Conservation (phyloP, 2,797 vertebrate species). For the Enteromius fasciolatus region DNA sequence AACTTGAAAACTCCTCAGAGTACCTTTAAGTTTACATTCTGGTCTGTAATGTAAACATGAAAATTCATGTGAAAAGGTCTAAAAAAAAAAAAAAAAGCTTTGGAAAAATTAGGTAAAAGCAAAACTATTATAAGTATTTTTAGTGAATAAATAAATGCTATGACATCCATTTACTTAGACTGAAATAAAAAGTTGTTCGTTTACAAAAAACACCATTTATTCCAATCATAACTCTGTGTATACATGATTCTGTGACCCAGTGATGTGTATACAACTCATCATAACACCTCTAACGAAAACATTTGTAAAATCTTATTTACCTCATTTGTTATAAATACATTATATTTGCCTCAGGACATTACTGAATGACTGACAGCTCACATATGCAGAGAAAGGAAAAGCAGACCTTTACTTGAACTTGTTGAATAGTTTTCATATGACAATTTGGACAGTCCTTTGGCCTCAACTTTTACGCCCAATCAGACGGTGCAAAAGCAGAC, state of each 20-base stretch:
- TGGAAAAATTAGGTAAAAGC: background rate
- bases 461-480: background rate
- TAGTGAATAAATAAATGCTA: background rate
- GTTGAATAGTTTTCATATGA: conserved; percentile 24
- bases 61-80: background rate
- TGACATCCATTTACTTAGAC: background rate
- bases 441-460: conserved; percentile 26
- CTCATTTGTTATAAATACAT: conserved; percentile 10
- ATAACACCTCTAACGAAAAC: conserved; percentile 2
- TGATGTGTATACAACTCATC: conserved; percentile 9
- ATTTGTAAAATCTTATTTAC: conserved; percentile 24
- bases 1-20: background rate
- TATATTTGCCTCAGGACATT: conserved; percentile 25
- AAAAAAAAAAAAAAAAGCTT: background rate
- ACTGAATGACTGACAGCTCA: conserved; percentile 20
- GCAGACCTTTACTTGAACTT: conserved; percentile 9
- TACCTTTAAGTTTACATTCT: background rate
- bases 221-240: background rate
- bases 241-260: background rate
- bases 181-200: background rate
- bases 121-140: background rate
- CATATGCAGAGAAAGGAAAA: conserved; percentile 18
- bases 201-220: conserved; percentile 5
- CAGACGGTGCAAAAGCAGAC: conserved; percentile 25
- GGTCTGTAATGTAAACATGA: background rate